Conservation (phyloP, 2,113 vertebrate genomes). For the Chamaea fasciata region DNA sequence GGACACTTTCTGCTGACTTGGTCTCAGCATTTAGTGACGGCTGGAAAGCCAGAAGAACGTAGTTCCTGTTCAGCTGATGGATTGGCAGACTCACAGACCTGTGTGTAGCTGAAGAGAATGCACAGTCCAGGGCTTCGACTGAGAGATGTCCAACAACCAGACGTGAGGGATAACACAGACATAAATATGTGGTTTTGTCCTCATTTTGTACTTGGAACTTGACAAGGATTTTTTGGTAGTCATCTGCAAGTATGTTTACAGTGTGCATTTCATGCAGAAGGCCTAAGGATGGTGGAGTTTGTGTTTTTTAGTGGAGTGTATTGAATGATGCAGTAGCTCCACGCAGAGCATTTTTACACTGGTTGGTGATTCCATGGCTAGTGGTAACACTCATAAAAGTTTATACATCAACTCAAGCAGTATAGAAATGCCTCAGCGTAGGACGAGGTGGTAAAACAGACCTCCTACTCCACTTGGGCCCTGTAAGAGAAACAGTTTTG, state of each 20-base stretch:
- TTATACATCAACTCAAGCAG: background rate
- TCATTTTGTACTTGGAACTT: background rate
- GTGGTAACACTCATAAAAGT: background rate
- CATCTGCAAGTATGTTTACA: background rate
- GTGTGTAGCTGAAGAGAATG: background rate
- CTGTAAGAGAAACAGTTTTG: background rate
- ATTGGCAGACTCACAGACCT: background rate
- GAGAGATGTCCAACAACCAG: background rate
- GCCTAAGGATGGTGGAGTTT: background rate
- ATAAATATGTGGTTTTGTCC: rapidly evolving
- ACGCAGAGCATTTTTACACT: background rate
- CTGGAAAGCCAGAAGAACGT: background rate
- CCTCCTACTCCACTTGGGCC: background rate
- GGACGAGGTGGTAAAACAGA: background rate
- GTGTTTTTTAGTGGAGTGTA: rapidly evolving
- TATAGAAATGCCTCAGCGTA: background rate
- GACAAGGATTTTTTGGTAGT: background rate
- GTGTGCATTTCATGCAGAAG: background rate
- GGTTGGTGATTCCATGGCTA: background rate
- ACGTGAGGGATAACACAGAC: rapidly evolving
- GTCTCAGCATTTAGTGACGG: background rate
- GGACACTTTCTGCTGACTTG: background rate
- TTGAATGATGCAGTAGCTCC: background rate
- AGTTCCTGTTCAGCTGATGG: background rate
- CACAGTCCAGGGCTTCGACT: rapidly evolving